Percentiles rank a stretch among this genome's conserved stretches.
Conservation (phyloP, 2,888 invertebrate genomes). For the Lasioglossum oenotherae region DNA sequence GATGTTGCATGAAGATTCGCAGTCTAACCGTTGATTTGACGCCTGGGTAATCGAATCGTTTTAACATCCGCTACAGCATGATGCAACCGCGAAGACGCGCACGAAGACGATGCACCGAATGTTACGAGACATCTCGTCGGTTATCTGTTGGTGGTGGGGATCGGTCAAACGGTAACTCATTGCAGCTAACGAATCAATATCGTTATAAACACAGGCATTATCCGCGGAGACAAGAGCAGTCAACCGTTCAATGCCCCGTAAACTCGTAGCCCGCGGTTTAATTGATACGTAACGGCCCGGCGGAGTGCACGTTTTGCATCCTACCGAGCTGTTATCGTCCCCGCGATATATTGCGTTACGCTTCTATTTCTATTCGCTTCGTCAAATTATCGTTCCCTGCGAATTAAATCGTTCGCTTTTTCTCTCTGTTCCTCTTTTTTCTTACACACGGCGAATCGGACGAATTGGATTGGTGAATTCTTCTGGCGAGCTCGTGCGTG, state of each 20-base stretch:
- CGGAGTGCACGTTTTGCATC: constrained; percentile 34
- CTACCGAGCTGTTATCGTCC: constrained; percentile 28
- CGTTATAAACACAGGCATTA: constrained; percentile 64
- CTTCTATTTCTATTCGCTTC: constrained; percentile 15
- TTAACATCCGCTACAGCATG: background rate
- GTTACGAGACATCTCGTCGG: background rate
- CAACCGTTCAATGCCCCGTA: constrained; percentile 65
- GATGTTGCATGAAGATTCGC: too few relatives aligned
- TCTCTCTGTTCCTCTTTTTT: background rate
- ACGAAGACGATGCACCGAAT: background rate
- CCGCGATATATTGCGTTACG: constrained; percentile 27
- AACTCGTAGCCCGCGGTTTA: constrained; percentile 54
- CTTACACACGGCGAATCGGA: background rate
- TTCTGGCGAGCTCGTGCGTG: background rate
- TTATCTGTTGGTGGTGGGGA: constrained; percentile 38
- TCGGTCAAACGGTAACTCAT: constrained; percentile 40
- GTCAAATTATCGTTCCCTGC: background rate
- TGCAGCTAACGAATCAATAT: constrained; percentile 67
- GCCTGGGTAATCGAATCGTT: background rate
- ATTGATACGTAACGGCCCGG: constrained; percentile 62
- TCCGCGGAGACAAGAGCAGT: constrained; percentile 68
- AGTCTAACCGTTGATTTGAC: constrained; percentile 7
- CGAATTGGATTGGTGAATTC: background rate
- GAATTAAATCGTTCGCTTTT: constrained; percentile 25
- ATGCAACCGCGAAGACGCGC: background rate